Conservation (phyloP, 2,888 invertebrate species). For the Metallyticus violacea region DNA sequence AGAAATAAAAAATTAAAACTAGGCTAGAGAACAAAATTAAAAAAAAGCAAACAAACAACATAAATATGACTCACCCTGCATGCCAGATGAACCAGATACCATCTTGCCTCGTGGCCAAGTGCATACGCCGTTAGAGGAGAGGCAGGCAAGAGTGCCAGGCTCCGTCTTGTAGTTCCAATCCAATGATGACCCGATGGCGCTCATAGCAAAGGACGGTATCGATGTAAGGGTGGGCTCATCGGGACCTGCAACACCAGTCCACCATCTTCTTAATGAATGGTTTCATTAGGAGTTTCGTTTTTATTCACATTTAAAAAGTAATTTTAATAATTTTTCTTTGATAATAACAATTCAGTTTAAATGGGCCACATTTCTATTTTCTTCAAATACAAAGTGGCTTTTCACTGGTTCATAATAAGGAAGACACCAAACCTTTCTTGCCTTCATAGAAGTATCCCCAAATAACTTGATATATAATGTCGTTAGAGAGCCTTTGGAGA, state of each 20-base stretch:
- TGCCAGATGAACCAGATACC: constrained; percentile 38
- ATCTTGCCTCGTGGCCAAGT: constrained; percentile 52
- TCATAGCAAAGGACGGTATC: constrained; percentile 46
- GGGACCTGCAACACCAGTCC: constrained; percentile 44
- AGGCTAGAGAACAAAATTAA: neutral
- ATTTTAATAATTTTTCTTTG: too few relatives aligned
- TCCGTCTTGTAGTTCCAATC: constrained; percentile 55
- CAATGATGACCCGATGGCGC: constrained; percentile 44
- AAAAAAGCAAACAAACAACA: neutral
- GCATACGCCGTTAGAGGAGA: constrained; percentile 44
- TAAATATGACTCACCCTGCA: constrained; percentile 29
- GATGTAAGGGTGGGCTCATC: constrained; percentile 48
- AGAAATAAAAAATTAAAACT: neutral
- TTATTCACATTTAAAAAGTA: too few relatives aligned
- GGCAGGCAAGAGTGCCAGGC: constrained; percentile 43
- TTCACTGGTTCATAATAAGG: too few relatives aligned
- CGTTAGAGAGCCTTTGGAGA: too few relatives aligned
- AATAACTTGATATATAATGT: too few relatives aligned
- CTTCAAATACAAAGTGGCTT: too few relatives aligned
- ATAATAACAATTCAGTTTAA: too few relatives aligned
- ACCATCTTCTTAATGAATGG: too few relatives aligned
- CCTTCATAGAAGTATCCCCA: too few relatives aligned
- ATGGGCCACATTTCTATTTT: too few relatives aligned
- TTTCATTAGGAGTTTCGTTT: too few relatives aligned
- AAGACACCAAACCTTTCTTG: too few relatives aligned